phyloP scores from a whole-genome alignment of 1,140 invertebrate genomes.

The Coboldia fuscipes region DNA sequence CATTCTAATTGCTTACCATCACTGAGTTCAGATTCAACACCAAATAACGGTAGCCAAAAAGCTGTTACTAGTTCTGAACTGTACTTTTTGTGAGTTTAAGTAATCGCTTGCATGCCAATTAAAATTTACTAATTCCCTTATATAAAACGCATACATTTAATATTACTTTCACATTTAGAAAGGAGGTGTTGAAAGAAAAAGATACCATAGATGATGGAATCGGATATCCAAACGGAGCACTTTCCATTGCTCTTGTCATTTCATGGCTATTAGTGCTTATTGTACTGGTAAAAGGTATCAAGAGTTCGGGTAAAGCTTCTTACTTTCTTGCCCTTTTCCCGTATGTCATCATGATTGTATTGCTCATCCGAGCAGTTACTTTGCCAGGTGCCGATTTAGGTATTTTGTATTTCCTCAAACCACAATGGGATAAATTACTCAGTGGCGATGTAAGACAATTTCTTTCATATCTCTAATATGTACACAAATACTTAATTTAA shows the following conservation, averaged over 20 bases:
- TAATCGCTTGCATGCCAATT: too few species aligned
- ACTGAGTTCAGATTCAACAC: too few species aligned
- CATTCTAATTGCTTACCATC: too few species aligned
- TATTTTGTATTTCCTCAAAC: conserved; percentile 57
- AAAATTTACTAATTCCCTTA: too few species aligned
- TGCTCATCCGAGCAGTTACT: conserved; percentile 49
- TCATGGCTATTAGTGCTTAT: conserved; percentile 60
- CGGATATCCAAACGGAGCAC: conserved; percentile 45
- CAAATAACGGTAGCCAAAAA: too few species aligned
- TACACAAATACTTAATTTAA: background rate
- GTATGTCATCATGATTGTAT: conserved; percentile 53
- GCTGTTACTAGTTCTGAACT: conserved; percentile 2
- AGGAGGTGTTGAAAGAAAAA: conserved; percentile 41
- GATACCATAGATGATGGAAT: conserved; percentile 47
- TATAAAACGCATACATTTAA: too few species aligned
- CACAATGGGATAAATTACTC: conserved; percentile 43
- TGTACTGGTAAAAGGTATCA: conserved; percentile 56
- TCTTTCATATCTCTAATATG: too few species aligned
- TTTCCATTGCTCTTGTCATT: conserved; percentile 47
- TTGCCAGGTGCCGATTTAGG: conserved; percentile 52
- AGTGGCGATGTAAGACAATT: too few species aligned
- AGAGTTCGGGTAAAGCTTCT: conserved; percentile 53
- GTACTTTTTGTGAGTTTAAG: background rate
- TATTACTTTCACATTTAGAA: conserved; percentile 23
- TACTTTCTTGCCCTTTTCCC: conserved; percentile 75